Percentiles rank a stretch among this genome's conserved stretches.
Conservation (phyloP, 2,888 invertebrate genomes). For the Ormia ochracea region DNA sequence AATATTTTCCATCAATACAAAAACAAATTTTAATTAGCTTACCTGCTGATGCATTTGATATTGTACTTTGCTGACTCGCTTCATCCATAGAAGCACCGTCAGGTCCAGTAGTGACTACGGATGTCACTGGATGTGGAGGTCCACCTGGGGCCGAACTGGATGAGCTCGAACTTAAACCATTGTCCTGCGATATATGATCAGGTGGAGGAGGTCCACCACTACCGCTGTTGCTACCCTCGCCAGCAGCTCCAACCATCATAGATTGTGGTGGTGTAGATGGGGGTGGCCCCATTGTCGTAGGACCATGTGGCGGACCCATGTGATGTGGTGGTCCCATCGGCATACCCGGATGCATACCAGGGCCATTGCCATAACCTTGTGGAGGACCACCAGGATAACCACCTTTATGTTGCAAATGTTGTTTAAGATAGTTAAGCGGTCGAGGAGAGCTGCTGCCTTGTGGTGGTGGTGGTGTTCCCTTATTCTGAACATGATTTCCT, state of each 20-base stretch:
- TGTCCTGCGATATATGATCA: conserved; percentile 80
- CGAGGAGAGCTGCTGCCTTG: conserved; percentile 78
- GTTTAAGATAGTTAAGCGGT: conserved; percentile 83
- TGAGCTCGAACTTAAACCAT: conserved; percentile 78
- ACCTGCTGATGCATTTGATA: conserved; percentile 95
- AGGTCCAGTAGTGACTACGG: conserved; percentile 92
- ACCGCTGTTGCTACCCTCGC: conserved; percentile 40
- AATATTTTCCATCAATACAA: too few relatives aligned
- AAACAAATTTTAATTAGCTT: conserved; percentile 70
- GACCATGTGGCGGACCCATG: conserved; percentile 80
- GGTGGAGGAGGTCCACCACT: conserved; percentile 71
- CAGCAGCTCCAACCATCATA: conserved; percentile 66
- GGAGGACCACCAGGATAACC: conserved; percentile 79
- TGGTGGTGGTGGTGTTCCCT: conserved; percentile 76
- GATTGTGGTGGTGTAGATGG: conserved; percentile 78
- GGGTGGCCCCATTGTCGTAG: conserved; percentile 83
- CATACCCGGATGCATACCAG: conserved; percentile 79
- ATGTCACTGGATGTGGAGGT: conserved; percentile 85
- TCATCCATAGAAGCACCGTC: conserved; percentile 93
- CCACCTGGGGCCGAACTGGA: conserved; percentile 76
- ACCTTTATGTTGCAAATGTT: conserved; percentile 85
- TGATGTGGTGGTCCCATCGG: conserved; percentile 79
- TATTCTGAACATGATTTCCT: conserved; percentile 76
- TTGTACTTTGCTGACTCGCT: conserved; percentile 93
- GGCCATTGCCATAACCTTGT: conserved; percentile 78